Percentiles rank a stretch among this genome's conserved stretches.
phyloP scores from a whole-genome alignment of 2,888 invertebrate genomes.

The Chesias legatella region DNA sequence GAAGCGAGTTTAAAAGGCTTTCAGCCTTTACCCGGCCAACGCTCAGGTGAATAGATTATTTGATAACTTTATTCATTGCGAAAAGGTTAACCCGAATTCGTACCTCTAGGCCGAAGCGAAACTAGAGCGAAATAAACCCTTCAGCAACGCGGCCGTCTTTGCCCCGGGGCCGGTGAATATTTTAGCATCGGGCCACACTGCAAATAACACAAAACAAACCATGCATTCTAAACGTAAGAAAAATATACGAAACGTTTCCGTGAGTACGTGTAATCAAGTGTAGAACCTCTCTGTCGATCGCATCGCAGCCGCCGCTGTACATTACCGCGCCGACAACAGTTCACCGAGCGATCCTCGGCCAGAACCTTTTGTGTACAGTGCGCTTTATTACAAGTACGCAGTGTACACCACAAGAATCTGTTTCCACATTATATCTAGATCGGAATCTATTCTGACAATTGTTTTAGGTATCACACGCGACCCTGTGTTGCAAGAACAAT shows the following conservation, averaged over 20 bases:
- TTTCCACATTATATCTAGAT: conserved; percentile 15
- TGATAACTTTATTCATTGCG: conserved; percentile 16
- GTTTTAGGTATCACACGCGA: conserved; percentile 14
- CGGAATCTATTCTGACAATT: conserved; percentile 5
- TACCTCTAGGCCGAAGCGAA: conserved; percentile 7
- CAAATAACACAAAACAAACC: conserved; percentile 23
- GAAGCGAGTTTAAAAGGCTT: conserved; percentile 6
- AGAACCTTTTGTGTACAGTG: conserved; percentile 22
- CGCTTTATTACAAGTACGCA: conserved; percentile 26
- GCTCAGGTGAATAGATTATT: conserved; percentile 16
- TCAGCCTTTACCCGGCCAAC: conserved; percentile 13
- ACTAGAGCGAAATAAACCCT: conserved; percentile 19
- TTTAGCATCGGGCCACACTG: conserved; percentile 18
- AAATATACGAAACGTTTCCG: conserved; percentile 29
- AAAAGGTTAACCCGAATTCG: conserved; percentile 16
- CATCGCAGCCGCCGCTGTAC: conserved; percentile 14
- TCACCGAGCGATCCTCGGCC: conserved; percentile 16
- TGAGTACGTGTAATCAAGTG: conserved; percentile 25
- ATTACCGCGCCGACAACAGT: conserved; percentile 14
- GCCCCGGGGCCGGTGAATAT: conserved; percentile 20
- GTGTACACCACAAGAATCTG: conserved; percentile 21
- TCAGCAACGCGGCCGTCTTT: conserved; percentile 16
- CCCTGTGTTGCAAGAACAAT: neutral
- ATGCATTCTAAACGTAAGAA: conserved; percentile 28
- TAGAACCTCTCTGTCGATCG: conserved; percentile 16